These are phyloP conservation scores for Halcyon badia DNA, from an alignment of 2,797 vertebrate species.

Conservation along the genomic window DNA sequence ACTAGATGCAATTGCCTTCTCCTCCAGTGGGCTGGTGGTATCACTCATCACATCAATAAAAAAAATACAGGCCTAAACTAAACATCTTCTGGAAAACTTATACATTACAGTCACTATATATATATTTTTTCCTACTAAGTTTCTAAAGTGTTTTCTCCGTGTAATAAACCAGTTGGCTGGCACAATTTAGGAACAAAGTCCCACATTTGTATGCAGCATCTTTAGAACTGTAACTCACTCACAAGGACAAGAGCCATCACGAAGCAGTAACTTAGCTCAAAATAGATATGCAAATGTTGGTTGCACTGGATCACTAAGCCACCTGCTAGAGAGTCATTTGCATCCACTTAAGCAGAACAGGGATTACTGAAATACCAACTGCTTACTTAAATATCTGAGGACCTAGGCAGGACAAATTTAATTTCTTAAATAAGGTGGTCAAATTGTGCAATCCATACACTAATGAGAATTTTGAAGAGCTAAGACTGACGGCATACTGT, in stretches of 20 bases:
- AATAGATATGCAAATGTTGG: slow-evolving; percentile 64
- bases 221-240: neutral
- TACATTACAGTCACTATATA: neutral
- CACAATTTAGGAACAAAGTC: neutral
- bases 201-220: neutral
- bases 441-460: neutral
- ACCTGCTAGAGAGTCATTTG: slow-evolving; percentile 40
- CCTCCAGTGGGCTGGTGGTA: neutral
- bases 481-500: neutral
- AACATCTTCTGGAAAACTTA: neutral
- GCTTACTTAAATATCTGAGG: neutral
- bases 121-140: neutral
- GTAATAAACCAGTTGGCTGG: neutral
- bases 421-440: neutral
- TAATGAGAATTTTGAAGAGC: neutral
- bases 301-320: slow-evolving; percentile 19
- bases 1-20: neutral
- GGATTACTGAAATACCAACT: neutral
- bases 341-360: slow-evolving; percentile 29
- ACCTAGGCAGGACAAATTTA: neutral
- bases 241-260: slow-evolving; percentile 56
- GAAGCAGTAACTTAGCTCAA: slow-evolving; percentile 23
- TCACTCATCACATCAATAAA: neutral
- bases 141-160: neutral
- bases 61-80: neutral